phyloP scores from a whole-genome alignment of 2,113 vertebrate genomes.

The Myiozetetes cayanensis region DNA sequence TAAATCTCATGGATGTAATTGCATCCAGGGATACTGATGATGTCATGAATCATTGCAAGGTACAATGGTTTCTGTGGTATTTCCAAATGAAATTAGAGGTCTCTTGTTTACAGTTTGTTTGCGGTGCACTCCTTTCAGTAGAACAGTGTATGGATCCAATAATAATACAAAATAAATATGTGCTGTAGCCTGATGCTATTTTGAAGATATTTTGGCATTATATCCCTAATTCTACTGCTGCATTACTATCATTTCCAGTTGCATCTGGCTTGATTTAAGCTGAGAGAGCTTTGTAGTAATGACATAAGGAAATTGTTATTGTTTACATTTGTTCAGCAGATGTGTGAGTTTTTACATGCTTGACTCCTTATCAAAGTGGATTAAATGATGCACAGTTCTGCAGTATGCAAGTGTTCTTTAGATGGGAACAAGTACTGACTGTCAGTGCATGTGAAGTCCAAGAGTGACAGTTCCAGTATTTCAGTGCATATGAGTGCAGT shows the following conservation, averaged over 20 bases:
- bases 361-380: not conserved
- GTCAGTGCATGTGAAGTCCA: not conserved
- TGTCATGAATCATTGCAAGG: not conserved
- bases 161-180: not conserved
- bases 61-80: conserved; percentile 32
- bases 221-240: not conserved
- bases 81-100: conserved; percentile 16
- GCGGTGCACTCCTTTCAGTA: not conserved
- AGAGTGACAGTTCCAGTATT: not conserved
- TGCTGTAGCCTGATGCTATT: not conserved
- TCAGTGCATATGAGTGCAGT: fast-evolving
- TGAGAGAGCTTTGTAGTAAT: not conserved
- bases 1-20: not conserved
- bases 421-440: not conserved
- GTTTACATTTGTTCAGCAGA: not conserved
- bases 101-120: conserved; percentile 21
- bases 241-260: not conserved
- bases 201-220: not conserved
- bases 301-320: not conserved
- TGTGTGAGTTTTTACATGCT: not conserved
- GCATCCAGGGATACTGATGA: not conserved
- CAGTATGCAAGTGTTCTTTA: not conserved
- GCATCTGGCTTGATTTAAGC: not conserved
- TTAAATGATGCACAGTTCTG: not conserved
- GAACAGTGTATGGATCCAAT: not conserved